Percentiles rank a stretch among this genome's conserved stretches.
phyloP scores from a whole-genome alignment of 1,140 invertebrate genomes.

The Drosophila quadrilineata region DNA sequence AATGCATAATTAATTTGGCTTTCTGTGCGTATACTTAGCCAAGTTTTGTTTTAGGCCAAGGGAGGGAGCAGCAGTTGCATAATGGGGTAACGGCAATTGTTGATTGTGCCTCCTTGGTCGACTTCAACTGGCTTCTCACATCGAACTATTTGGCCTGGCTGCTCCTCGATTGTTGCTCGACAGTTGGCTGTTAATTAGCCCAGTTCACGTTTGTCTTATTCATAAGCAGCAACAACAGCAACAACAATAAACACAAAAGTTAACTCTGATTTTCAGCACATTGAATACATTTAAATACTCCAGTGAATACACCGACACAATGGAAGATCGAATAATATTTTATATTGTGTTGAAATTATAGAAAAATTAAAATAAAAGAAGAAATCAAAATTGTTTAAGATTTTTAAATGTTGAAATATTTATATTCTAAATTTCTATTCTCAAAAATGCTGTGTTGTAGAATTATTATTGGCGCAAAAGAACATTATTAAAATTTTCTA shows the following conservation, averaged over 20 bases:
- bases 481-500: no score
- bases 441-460: no score
- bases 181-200: constrained; percentile 51
- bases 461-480: no score
- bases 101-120: constrained; percentile 22
- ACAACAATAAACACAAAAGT: no score
- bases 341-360: no score
- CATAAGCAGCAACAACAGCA: constrained; percentile 11
- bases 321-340: no score
- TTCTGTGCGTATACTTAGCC: constrained; percentile 41
- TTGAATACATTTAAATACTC: constrained; percentile 1
- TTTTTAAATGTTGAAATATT: no score
- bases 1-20: constrained; percentile 79
- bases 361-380: no score
- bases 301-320: background rate
- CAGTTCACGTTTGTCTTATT: constrained; percentile 34
- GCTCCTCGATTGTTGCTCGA: constrained; percentile 5
- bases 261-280: constrained; percentile 10
- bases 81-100: background rate
- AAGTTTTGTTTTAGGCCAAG: no score
- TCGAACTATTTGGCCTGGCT: constrained; percentile 41
- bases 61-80: no score
- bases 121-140: constrained; percentile 40
- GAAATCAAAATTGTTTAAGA: no score
- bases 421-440: background rate